Percentiles rank a stretch among this genome's conserved stretches.
Conservation (phyloP, 2,888 invertebrate genomes). For the Lamellibrachia satsuma region DNA sequence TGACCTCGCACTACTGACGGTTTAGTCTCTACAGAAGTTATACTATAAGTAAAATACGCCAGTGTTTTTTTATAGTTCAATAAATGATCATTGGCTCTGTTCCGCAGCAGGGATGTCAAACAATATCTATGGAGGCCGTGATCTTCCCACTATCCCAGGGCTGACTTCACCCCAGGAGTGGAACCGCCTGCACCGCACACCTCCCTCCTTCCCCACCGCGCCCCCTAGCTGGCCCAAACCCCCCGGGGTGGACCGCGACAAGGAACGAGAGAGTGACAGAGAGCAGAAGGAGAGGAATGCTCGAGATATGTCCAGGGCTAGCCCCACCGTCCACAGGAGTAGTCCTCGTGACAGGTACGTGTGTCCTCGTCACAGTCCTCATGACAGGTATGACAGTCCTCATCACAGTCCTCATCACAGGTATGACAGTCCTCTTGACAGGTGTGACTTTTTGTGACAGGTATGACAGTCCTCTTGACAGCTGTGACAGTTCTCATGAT, state of each 20-base stretch:
- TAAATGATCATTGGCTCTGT: slow-evolving; percentile 24
- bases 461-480: neutral
- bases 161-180: slow-evolving; percentile 56
- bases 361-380: neutral
- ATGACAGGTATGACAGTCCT: neutral
- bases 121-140: slow-evolving; percentile 36
- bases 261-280: slow-evolving; percentile 40
- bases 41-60: too few species aligned
- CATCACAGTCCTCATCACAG: neutral
- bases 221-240: slow-evolving; percentile 45
- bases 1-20: too few species aligned
- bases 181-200: slow-evolving; percentile 57
- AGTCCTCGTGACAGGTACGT: neutral
- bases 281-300: slow-evolving; percentile 18
- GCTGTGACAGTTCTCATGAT: neutral
- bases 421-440: neutral
- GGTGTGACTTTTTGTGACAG: neutral
- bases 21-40: too few species aligned
- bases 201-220: slow-evolving; percentile 57
- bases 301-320: neutral
- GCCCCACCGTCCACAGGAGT: neutral
- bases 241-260: slow-evolving; percentile 36
- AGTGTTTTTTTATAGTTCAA: too few species aligned
- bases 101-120: neutral
- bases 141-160: slow-evolving; percentile 48